A percentile compares a stretch with the other conserved stretches of the same genome.
These are phyloP conservation scores for Diorhabda carinulata DNA, from an alignment of 1,140 invertebrate genomes.

Conservation along the genomic window DNA sequence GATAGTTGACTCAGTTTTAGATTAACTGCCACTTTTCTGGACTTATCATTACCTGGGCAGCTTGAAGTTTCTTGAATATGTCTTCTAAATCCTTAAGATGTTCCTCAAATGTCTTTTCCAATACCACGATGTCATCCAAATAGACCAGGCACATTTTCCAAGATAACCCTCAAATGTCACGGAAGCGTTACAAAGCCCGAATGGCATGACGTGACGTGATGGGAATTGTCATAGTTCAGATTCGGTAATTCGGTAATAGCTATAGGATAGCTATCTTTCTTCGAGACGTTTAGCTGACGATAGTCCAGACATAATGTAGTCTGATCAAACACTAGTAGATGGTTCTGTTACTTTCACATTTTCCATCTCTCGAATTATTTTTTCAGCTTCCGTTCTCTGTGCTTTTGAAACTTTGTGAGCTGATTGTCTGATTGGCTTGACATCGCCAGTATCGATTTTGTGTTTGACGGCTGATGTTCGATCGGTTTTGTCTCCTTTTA, in stretches of 20 bases:
- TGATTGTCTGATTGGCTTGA: background rate
- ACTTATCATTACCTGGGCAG: no score
- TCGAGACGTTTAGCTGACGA: slow-evolving; percentile 47
- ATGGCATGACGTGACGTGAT: slow-evolving; percentile 36
- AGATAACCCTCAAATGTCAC: slow-evolving; percentile 27
- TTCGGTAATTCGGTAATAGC: no score
- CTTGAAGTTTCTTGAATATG: no score
- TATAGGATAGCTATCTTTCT: slow-evolving; percentile 49
- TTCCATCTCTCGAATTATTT: background rate
- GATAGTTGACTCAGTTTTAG: no score
- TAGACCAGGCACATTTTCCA: slow-evolving; percentile 41
- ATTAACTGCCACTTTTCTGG: no score
- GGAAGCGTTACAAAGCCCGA: slow-evolving; percentile 43
- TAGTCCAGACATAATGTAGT: slow-evolving; percentile 31
- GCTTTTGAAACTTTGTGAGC: background rate
- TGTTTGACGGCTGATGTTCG: background rate
- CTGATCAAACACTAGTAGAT: slow-evolving; percentile 43
- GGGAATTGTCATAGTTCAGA: slow-evolving; percentile 37
- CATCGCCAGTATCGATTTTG: background rate
- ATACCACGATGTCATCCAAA: slow-evolving; percentile 48
- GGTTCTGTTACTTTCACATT: slow-evolving; percentile 24
- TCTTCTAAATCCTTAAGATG: no score
- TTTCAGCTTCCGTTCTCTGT: background rate
- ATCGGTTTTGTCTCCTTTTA: no score
- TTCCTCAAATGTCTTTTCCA: no score